Evolutionary conservation across 1,140 invertebrate genomes (phyloP), one percentile per base, ranked within the genome.

Genomic region (Potamilus streckersoni): DNA sequence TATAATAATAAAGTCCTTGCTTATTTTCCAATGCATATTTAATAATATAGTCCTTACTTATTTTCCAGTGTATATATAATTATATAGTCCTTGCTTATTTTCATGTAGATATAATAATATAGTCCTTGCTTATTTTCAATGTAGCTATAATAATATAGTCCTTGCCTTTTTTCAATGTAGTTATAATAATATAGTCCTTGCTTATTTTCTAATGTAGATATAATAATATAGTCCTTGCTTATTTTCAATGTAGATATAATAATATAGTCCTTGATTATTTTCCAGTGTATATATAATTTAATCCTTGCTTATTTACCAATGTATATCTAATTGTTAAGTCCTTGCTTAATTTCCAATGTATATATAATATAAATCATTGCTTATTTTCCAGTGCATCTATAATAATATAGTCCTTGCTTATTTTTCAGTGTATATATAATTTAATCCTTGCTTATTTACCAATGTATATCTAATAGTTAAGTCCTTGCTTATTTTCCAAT

Each of bases 401-500:
- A 31, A 31, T 31, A 31, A 31, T 31, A 31, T 31, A 27, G 27
- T 2, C 27, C 82, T 78, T 79, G 92, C 92, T 91, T n/a, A 84
- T 93, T 93, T 86, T 93, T 92, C 55, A 93, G 86, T 27, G 27
- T 27, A 27, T 27, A 31, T 31, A 49, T 49, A 8, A 49, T 49
- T 1, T 49, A 49, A 6, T 49, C 38, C 81, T 78, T 79, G 92
- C 92, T 91, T 91, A 84, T 93, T 93, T 86, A 93, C 92, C 55
- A 93, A 31, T 31, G 4, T 31, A 4, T 31, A 31, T 31, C 27
- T 31, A 31, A 31, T 31, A 31, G 4, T 31, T 3, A 3, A 31
- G 27, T 31, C 27, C 82, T 78, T 79, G 92, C 92, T 91, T 91
- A 84, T 93, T 93, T 86, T 93, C 92, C 55, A 93, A 31, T 31